A percentile compares a stretch with the other conserved stretches of the same genome.
Evolutionary conservation across 2,888 invertebrate genomes (phyloP).

Genomic region (Argyresthia albistria): DNA sequence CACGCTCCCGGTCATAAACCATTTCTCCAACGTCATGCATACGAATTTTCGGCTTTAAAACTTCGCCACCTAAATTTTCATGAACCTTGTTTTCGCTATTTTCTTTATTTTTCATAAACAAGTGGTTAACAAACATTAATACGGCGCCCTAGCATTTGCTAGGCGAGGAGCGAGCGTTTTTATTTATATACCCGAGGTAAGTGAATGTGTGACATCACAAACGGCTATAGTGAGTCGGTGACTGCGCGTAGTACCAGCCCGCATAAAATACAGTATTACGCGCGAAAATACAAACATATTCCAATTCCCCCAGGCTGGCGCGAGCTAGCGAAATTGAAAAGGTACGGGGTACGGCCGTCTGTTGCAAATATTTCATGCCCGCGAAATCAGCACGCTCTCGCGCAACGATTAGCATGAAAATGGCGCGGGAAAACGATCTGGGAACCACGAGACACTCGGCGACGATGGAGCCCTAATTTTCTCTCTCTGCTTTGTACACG

Average conservation of each 20-base stretch:
- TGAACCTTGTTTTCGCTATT: neutral
- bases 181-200: neutral
- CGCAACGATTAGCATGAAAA: constrained; percentile 56
- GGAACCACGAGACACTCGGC: constrained; percentile 3
- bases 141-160: no score
- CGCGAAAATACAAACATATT: constrained; percentile 41
- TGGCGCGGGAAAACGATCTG: constrained; percentile 38
- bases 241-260: neutral
- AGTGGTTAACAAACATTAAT: no score
- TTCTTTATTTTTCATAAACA: no score
- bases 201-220: neutral
- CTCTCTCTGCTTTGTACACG: constrained; percentile 27
- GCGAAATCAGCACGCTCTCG: constrained; percentile 43
- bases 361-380: constrained; percentile 54
- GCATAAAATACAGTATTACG: constrained; percentile 20
- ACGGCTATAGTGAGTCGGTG: neutral
- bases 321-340: constrained; percentile 46
- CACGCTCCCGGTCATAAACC: constrained; percentile 28
- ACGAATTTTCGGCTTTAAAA: constrained; percentile 30
- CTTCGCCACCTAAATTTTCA: constrained; percentile 9
- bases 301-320: constrained; percentile 31
- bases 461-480: constrained; percentile 28
- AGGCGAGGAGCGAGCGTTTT: neutral
- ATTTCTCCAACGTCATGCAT: constrained; percentile 32
- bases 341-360: constrained; percentile 29